Evolutionary conservation across 2,797 vertebrate species (phyloP).

Genomic region (Poecilia picta): DNA sequence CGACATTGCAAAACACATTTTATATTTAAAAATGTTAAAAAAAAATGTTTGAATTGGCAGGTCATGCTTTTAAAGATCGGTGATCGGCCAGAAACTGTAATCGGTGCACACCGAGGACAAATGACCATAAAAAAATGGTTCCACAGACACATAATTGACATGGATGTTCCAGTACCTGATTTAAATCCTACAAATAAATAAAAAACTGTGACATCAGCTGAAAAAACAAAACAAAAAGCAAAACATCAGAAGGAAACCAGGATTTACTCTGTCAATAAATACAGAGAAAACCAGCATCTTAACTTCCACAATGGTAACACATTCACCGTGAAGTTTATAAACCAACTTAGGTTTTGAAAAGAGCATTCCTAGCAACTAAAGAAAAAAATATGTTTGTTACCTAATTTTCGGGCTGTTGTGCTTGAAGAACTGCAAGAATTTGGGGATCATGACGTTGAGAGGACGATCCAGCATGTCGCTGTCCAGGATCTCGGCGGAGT

Average conservation of each 20-base stretch:
- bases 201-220: not conserved
- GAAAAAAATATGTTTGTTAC: slow-evolving; percentile 56
- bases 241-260: not conserved
- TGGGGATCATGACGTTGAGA: slow-evolving; percentile 98
- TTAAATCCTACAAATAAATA: not conserved
- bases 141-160: not conserved
- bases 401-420: slow-evolving; percentile 97
- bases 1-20: not conserved
- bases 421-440: slow-evolving; percentile 98
- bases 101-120: not conserved
- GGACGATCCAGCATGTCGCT: slow-evolving; percentile 95
- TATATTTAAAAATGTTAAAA: not conserved
- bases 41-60: no score
- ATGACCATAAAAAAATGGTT: not conserved
- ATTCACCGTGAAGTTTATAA: not conserved
- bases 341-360: not conserved
- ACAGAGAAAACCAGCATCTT: not conserved
- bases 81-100: no score
- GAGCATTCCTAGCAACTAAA: not conserved
- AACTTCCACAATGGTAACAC: not conserved
- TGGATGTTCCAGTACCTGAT: not conserved
- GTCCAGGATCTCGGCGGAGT: slow-evolving; percentile 97
- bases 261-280: not conserved
- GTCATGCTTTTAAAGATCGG: no score
- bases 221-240: no score